phyloP scores from a whole-genome alignment of 2,113 vertebrate genomes.

The Irena cyanogastra region DNA sequence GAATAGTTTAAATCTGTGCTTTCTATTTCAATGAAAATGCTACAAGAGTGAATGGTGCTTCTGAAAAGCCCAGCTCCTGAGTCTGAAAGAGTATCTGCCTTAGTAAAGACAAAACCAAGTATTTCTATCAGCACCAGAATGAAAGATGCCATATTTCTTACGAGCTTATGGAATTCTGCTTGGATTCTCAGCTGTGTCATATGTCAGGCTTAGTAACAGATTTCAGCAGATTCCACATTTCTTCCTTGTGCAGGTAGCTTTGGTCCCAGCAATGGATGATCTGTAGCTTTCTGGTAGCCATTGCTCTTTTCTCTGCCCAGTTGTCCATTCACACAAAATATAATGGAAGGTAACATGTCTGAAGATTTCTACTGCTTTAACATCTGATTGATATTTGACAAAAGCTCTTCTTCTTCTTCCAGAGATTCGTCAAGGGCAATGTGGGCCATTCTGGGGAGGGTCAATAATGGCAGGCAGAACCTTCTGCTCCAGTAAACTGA shows the following conservation, averaged over 20 bases:
- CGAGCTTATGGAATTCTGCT: background rate
- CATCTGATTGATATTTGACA: background rate
- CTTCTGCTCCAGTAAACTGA: background rate
- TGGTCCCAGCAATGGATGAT: background rate
- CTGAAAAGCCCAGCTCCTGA: background rate
- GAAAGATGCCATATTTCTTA: background rate
- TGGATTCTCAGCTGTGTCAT: background rate
- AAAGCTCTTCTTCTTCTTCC: background rate
- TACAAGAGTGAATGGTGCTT: background rate
- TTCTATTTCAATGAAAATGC: background rate
- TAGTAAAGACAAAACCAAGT: background rate
- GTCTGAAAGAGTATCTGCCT: background rate
- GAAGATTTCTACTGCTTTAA: background rate
- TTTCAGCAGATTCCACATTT: background rate
- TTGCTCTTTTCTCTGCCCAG: background rate
- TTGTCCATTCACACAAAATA: background rate
- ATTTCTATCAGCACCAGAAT: background rate
- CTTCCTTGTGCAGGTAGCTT: background rate
- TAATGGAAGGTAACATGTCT: background rate
- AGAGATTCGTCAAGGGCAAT: background rate
- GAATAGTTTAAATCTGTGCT: background rate
- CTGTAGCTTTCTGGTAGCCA: background rate
- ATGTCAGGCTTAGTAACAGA: background rate
- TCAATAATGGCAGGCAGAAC: background rate
- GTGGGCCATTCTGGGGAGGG: background rate